Base-by-base conservation (phyloP, 2,797 vertebrate genomes). In the Tokudaia muenninki region DNA sequence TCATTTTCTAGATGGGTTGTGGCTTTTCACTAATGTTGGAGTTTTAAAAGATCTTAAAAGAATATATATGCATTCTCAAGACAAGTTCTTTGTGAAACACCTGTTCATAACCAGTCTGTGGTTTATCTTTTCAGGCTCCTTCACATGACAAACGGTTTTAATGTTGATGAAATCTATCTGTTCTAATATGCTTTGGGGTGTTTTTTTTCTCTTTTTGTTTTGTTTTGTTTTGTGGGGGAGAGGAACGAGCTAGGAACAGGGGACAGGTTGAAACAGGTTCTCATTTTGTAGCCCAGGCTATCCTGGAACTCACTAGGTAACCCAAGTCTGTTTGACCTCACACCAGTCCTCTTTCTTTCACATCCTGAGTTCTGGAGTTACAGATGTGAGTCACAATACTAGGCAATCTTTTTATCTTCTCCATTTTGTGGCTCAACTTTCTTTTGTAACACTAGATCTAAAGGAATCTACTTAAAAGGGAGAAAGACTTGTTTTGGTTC, bases 121-220 rank as follows among this genome's bases (percentile, higher is more conserved):
- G 22, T 24, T 87, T 83, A 34, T 34, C 81, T 94, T 87, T 95
- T 78, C 19, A 94, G 22, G 47, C 0, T 41, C 11, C 94, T 92
- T 88, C 59, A 75, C 2, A 78, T 37, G 70, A 41, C 34, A 70
- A 93, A 94, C 74, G 3, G 9, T 74, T 96, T 94, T 91, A 31
- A 81, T 94, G 72, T 47, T 92, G 19, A 80, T 92, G 50, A 72
- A 70, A 79, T 91, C 29, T 37, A 87, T 61, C 52, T 79, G 50
- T 37, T 86, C 74, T 87, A 87, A 55, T 61, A 77, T 52, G 12
- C 9, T 70, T 70, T 47, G 34, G 67, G 6, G 4, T 41, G n/a
- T 74, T 74, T 63, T 6, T 63, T 6, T n/a, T 70, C 34, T n/a
- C 65, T 47, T 74, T 41, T 72, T 70, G 11, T 29, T 78, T 6